Evolutionary conservation across 2,797 vertebrate genomes (phyloP).

Genomic region (Chlorospingus flavigularis): DNA sequence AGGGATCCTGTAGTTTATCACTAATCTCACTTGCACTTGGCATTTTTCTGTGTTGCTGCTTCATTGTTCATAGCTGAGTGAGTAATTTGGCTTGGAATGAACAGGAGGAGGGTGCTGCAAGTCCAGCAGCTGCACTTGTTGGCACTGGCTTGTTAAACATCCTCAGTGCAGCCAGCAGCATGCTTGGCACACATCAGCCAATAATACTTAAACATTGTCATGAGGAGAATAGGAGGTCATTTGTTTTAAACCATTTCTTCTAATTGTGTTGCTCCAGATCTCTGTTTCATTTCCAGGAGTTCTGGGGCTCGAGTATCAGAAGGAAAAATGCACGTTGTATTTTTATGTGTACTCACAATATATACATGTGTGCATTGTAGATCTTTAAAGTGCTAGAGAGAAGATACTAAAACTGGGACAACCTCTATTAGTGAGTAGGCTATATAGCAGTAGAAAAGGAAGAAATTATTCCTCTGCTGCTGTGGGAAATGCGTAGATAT

Average conservation of each 20-base stretch:
- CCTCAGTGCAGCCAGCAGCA: slow-evolving; percentile 69
- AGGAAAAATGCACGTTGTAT: background rate
- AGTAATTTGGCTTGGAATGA: slow-evolving; percentile 76
- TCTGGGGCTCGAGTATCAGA: background rate
- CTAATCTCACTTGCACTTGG: slow-evolving; percentile 74
- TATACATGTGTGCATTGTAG: background rate
- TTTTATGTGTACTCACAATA: background rate
- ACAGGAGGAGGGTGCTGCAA: slow-evolving; percentile 66
- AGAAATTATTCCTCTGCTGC: background rate
- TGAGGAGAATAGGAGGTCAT: slow-evolving; percentile 54
- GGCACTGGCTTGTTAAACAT: slow-evolving; percentile 76
- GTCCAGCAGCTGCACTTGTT: slow-evolving; percentile 82
- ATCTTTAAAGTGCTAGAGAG: background rate
- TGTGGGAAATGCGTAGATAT: background rate
- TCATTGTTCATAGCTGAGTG: slow-evolving; percentile 70
- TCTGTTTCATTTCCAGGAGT: background rate
- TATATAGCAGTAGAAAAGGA: background rate
- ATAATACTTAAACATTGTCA: slow-evolving; percentile 75
- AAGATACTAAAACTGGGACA: background rate
- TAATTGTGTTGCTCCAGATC: background rate
- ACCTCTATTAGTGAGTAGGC: background rate
- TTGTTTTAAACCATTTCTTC: slow-evolving; percentile 33
- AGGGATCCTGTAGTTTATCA: slow-evolving; percentile 76
- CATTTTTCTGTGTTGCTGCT: slow-evolving; percentile 63
- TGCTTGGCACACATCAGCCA: slow-evolving; percentile 74